Conservation (phyloP, 2,888 invertebrate genomes). For the Drosophila nr. perissopoda region DNA sequence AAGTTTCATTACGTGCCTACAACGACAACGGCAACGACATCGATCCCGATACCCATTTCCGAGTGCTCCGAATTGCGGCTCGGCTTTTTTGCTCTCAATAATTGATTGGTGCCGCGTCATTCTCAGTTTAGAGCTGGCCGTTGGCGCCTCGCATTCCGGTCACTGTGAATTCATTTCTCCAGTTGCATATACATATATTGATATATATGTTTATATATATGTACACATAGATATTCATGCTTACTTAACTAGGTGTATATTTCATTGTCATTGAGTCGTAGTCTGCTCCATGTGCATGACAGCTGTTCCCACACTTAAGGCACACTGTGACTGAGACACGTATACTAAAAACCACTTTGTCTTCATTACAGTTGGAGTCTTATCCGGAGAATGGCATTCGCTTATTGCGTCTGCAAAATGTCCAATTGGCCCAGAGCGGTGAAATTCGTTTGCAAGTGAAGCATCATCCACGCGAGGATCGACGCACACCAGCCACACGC, state of each 20-base stretch:
- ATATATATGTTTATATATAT: conserved; percentile 5
- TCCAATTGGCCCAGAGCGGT: conserved; percentile 86
- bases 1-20: conserved; percentile 49
- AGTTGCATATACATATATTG: conserved; percentile 34
- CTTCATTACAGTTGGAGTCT: conserved; percentile 83
- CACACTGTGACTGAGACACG: not conserved
- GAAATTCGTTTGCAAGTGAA: conserved; percentile 85
- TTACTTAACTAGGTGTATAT: conserved; percentile 27
- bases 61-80: conserved; percentile 7
- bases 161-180: conserved; percentile 23
- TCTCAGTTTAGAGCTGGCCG: conserved; percentile 46
- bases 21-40: conserved; percentile 27
- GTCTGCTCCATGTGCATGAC: conserved; percentile 14
- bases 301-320: conserved; percentile 21
- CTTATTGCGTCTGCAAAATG: conserved; percentile 87
- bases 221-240: conserved; percentile 6
- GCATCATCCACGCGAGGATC: conserved; percentile 76
- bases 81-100: conserved; percentile 43
- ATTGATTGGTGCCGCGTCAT: conserved; percentile 61
- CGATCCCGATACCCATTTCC: conserved; percentile 28
- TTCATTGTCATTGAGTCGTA: conserved; percentile 49
- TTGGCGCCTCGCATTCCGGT: conserved; percentile 51
- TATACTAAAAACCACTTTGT: conserved; percentile 24
- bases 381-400: conserved; percentile 85
- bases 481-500: conserved; percentile 65